Conservation (phyloP, 2,113 vertebrate genomes). For the Dicerorhinus sumatrensis region DNA sequence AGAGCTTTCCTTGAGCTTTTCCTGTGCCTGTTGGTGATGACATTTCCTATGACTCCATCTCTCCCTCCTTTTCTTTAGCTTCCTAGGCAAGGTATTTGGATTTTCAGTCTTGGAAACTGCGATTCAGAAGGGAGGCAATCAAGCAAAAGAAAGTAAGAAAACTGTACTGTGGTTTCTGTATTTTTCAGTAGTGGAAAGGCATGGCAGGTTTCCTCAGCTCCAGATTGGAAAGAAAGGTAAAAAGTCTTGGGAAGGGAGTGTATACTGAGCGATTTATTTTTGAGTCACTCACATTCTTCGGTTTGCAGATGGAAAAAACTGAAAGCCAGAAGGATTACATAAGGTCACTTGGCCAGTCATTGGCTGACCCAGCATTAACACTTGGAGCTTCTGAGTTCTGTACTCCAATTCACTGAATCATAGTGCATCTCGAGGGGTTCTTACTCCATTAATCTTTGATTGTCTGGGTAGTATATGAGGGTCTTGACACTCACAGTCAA, state of each 20-base stretch:
- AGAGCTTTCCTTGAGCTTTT: neutral
- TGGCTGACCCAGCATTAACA: constrained; percentile 38
- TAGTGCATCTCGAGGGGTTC: neutral
- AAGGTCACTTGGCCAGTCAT: constrained; percentile 64
- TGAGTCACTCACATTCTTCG: constrained; percentile 48
- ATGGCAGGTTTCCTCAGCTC: constrained; percentile 17
- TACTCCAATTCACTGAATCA: neutral
- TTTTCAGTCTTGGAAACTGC: constrained; percentile 38
- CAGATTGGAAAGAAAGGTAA: constrained; percentile 54
- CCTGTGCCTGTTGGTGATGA: neutral
- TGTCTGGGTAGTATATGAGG: neutral
- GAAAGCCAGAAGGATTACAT: constrained; percentile 61
- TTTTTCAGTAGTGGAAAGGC: neutral
- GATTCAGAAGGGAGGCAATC: constrained; percentile 40
- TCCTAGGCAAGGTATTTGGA: neutral
- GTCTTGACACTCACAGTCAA: neutral
- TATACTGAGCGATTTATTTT: constrained; percentile 51
- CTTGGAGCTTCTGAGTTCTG: constrained; percentile 6
- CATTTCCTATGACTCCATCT: neutral
- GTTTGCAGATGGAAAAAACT: constrained; percentile 66
- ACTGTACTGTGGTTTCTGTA: neutral
- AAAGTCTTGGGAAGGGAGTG: neutral
- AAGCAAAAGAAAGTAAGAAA: constrained; percentile 45
- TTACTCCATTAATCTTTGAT: neutral
- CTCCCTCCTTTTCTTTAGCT: neutral